Percentiles rank a stretch among this genome's conserved stretches.
Evolutionary conservation across 1,140 invertebrate genomes (phyloP).

Genomic region (Drosophila pseudoananassae): DNA sequence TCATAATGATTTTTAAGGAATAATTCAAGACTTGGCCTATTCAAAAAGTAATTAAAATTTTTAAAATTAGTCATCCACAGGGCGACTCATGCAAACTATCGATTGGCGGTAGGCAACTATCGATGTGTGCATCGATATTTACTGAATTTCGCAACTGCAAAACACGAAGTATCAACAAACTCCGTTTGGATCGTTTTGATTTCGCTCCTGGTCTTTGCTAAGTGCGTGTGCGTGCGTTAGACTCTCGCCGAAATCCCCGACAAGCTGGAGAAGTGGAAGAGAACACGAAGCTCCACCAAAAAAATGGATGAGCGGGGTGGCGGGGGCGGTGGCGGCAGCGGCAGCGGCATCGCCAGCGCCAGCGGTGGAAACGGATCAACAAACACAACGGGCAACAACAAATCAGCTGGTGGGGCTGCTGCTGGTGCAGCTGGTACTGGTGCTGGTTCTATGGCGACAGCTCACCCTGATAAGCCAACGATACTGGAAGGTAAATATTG

Average conservation of each 20-base stretch:
- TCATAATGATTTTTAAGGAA: no score
- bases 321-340: conserved; percentile 33
- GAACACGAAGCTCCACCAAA: conserved; percentile 79
- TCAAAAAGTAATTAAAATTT: no score
- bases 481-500: conserved; percentile 73
- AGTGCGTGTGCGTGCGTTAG: not conserved
- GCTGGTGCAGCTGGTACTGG: conserved; percentile 15
- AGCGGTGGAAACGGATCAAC: conserved; percentile 17
- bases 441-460: conserved; percentile 9
- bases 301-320: conserved; percentile 72
- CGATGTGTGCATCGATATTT: not conserved
- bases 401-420: conserved; percentile 42
- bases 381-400: conserved; percentile 20
- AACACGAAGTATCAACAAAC: not conserved
- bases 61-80: no score
- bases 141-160: not conserved
- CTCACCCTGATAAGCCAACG: conserved; percentile 59
- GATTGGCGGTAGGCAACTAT: not conserved
- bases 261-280: conserved; percentile 84
- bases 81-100: not conserved
- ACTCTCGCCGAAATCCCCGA: not conserved
- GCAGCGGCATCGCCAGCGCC: conserved; percentile 7
- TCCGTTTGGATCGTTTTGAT: not conserved
- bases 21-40: no score
- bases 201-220: not conserved